A percentile compares a stretch with the other conserved stretches of the same genome.
Conservation (phyloP, 2,113 vertebrate species). For the Scophthalmus maximus region DNA sequence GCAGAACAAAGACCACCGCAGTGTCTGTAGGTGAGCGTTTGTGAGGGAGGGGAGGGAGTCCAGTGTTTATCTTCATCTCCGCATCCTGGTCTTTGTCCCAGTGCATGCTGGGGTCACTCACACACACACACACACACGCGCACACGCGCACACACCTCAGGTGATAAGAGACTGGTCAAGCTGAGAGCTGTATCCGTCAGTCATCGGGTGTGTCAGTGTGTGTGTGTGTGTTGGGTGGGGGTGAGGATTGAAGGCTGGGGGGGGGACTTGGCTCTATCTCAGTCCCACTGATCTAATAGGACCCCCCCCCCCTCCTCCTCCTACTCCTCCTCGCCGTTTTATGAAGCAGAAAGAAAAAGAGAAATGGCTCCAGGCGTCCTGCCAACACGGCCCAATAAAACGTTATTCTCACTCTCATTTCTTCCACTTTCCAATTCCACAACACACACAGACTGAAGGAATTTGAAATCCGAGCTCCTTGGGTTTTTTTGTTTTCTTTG, state of each 20-base stretch:
- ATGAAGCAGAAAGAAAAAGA: conserved; percentile 62
- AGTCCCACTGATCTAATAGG: conserved; percentile 64
- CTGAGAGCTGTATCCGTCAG: conserved; percentile 59
- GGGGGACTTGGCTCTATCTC: conserved; percentile 44
- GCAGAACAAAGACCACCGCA: conserved; percentile 69
- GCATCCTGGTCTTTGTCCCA: conserved; percentile 54
- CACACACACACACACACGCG: not conserved
- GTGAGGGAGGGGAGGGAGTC: not conserved
- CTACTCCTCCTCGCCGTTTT: conserved; percentile 32
- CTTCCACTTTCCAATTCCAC: conserved; percentile 32
- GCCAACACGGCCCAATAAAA: conserved; percentile 70
- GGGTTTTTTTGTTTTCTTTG: not conserved
- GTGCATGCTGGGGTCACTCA: conserved; percentile 17
- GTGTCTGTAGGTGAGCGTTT: conserved; percentile 49
- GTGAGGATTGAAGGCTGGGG: conserved; percentile 22
- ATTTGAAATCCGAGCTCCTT: conserved; percentile 45
- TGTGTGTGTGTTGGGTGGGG: conserved; percentile 28
- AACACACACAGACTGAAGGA: conserved; percentile 29
- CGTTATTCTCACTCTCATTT: conserved; percentile 60
- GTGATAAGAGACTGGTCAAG: conserved; percentile 60
- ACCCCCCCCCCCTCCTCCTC: not conserved
- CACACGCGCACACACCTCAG: conserved; percentile 39
- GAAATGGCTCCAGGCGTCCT: conserved; percentile 60
- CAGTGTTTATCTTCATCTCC: conserved; percentile 40
- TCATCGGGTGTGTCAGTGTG: conserved; percentile 20